These are phyloP conservation scores for Apaloderma vittatum DNA, from an alignment of 2,113 vertebrate species.

Conservation along the genomic window DNA sequence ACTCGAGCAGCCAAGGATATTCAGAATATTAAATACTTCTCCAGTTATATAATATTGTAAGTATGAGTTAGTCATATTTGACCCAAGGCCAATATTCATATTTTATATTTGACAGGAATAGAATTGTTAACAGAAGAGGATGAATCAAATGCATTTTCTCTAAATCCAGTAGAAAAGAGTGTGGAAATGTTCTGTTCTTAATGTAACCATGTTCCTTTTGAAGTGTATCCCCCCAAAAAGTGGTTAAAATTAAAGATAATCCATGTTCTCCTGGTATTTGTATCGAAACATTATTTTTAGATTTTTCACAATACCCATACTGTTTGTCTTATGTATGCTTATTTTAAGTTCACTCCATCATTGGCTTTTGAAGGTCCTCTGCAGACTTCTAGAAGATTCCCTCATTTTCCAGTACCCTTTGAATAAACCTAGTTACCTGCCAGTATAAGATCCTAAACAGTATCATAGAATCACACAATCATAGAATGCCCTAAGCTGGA, in stretches of 20 bases:
- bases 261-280: neutral
- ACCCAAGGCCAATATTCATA: neutral
- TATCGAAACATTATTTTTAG: neutral
- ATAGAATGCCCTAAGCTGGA: no score
- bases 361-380: neutral
- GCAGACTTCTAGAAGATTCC: neutral
- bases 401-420: neutral
- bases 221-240: neutral
- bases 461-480: no score
- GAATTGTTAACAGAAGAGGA: neutral
- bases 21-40: slow-evolving; percentile 14
- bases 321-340: neutral
- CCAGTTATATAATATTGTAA: neutral
- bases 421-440: no score
- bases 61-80: slow-evolving; percentile 24
- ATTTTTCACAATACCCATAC: neutral
- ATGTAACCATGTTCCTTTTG: neutral
- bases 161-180: neutral
- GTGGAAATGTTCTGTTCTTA: neutral
- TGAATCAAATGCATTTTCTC: neutral
- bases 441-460: neutral
- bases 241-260: neutral
- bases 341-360: neutral
- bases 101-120: neutral
- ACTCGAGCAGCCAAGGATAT: neutral